phyloP scores from a whole-genome alignment of 2,888 invertebrate genomes.

The Apamea epomidion region DNA sequence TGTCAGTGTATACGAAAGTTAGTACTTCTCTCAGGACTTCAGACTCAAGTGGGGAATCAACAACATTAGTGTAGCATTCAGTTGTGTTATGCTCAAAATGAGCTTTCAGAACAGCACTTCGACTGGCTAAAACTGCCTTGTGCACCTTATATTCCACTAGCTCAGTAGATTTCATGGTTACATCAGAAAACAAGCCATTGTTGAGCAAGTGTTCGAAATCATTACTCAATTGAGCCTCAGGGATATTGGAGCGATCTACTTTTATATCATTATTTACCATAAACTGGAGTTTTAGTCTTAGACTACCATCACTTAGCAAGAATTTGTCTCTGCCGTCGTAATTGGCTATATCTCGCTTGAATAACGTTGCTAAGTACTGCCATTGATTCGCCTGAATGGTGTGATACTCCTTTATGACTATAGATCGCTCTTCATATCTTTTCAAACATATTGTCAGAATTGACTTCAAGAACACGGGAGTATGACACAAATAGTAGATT shows the following conservation, averaged over 20 bases:
- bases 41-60: conserved; percentile 83
- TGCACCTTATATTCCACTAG: conserved; percentile 84
- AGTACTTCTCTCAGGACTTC: conserved; percentile 84
- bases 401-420: conserved; percentile 85
- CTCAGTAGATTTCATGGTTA: conserved; percentile 84
- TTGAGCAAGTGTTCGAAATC: conserved; percentile 85
- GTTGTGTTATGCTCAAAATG: conserved; percentile 87
- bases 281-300: conserved; percentile 85
- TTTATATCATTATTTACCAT: conserved; percentile 85
- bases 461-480: conserved; percentile 83
- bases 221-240: conserved; percentile 82
- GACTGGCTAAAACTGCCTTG: conserved; percentile 84
- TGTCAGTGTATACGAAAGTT: conserved; percentile 86
- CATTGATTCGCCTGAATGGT: conserved; percentile 86
- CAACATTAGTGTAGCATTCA: conserved; percentile 83
- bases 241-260: conserved; percentile 78
- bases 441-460: conserved; percentile 84
- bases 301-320: conserved; percentile 83
- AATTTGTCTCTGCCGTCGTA: conserved; percentile 81
- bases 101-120: conserved; percentile 86
- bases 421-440: conserved; percentile 85
- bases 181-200: conserved; percentile 84
- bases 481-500: conserved; percentile 83
- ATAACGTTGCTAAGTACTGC: conserved; percentile 86
- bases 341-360: conserved; percentile 82